Percentiles rank a stretch among this genome's conserved stretches.
Conservation (phyloP, 2,797 vertebrate species). For the Arrhamphus sclerolepis region DNA sequence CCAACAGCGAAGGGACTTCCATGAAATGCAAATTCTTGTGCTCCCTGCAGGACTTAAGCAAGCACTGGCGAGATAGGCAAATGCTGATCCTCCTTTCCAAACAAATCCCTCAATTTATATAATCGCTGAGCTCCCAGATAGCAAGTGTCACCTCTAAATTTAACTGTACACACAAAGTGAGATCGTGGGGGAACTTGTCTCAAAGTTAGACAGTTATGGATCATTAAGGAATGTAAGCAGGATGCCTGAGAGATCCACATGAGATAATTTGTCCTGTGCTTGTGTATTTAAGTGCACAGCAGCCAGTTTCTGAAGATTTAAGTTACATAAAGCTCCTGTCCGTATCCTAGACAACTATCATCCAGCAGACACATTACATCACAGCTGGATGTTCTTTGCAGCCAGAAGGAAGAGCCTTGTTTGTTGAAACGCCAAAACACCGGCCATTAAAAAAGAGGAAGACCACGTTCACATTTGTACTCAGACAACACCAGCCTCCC, state of each 20-base stretch:
- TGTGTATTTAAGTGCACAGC: not conserved
- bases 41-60: slow-evolving; percentile 34
- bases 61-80: slow-evolving; percentile 44
- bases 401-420: slow-evolving; percentile 58
- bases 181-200: slow-evolving; percentile 2
- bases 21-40: slow-evolving; percentile 53
- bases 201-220: slow-evolving; percentile 13
- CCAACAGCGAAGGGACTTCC: slow-evolving; percentile 18
- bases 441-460: slow-evolving; percentile 53
- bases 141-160: slow-evolving; percentile 29
- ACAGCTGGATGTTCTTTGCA: slow-evolving; percentile 42
- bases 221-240: not conserved
- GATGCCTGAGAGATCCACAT: not conserved
- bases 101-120: slow-evolving; percentile 47
- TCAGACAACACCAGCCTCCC: not conserved
- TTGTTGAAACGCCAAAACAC: slow-evolving; percentile 64
- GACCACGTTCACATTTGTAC: slow-evolving; percentile 44
- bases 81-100: slow-evolving; percentile 52
- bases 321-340: slow-evolving; percentile 41
- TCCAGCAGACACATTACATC: slow-evolving; percentile 17
- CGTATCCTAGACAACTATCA: slow-evolving; percentile 40
- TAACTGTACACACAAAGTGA: not conserved
- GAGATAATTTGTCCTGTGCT: slow-evolving; percentile 9
- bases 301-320: slow-evolving; percentile 17
- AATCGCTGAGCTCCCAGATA: slow-evolving; percentile 14